phyloP scores from a whole-genome alignment of 1,140 invertebrate species.

The Micrasema longulum region DNA sequence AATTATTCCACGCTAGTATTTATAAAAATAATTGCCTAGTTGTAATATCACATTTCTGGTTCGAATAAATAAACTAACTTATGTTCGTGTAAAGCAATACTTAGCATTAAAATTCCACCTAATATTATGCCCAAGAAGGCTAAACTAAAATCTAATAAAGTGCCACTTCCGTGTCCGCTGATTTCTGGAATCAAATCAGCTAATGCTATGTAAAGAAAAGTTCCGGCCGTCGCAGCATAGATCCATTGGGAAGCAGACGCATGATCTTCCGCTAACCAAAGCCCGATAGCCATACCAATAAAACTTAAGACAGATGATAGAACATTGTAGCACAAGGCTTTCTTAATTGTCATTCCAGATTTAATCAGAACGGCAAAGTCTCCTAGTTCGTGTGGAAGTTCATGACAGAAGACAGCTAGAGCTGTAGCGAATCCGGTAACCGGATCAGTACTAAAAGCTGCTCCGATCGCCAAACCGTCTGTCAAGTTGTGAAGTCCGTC shows the following conservation, averaged over 20 bases:
- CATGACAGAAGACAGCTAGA: conserved; percentile 84
- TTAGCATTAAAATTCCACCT: conserved; percentile 79
- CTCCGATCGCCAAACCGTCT: conserved; percentile 84
- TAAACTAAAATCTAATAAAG: conserved; percentile 61
- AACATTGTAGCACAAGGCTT: conserved; percentile 80
- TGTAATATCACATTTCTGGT: conserved; percentile 51
- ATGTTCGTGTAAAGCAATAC: conserved; percentile 82
- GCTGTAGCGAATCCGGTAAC: conserved; percentile 82
- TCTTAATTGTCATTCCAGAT: conserved; percentile 78
- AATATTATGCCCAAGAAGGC: conserved; percentile 75
- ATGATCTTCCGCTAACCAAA: conserved; percentile 77
- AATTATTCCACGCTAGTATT: no score
- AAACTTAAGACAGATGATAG: conserved; percentile 81
- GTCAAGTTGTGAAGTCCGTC: conserved; percentile 86
- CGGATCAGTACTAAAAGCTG: conserved; percentile 78
- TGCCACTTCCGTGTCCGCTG: conserved; percentile 65
- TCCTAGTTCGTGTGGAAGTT: conserved; percentile 85
- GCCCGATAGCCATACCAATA: conserved; percentile 79
- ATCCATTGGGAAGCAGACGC: conserved; percentile 78
- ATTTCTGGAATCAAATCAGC: conserved; percentile 80
- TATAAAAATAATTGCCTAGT: no score
- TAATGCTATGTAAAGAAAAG: conserved; percentile 86
- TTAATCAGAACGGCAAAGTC: conserved; percentile 85
- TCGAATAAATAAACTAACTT: conserved; percentile 71
- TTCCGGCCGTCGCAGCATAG: conserved; percentile 83